Evolutionary conservation across 2,113 vertebrate genomes (phyloP), one percentile per base, ranked within the genome.

Genomic region (Rhinoderma darwinii): DNA sequence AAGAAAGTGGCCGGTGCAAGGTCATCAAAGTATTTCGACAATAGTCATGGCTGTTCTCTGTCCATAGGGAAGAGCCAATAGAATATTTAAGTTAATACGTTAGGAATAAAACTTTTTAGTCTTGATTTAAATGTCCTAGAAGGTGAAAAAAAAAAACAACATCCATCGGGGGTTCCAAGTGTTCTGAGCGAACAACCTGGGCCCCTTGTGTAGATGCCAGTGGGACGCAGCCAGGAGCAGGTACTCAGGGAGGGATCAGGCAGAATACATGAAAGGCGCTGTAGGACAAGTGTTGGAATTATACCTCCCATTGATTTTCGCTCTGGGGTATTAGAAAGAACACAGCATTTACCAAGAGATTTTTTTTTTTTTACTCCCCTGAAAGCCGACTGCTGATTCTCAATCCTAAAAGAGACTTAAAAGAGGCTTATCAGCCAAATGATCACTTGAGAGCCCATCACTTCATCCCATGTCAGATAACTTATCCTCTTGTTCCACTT

Each of bases 281-380:
- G 91, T 89, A 90, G 92, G 94, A 96, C 96, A 95, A 95, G 94
- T 93, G 90, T 93, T 94, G 94, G 96, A 95, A 96, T 97, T 96
- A 97, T 97, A 96, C 96, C 91, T 94, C 92, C 94, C 96, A 98
- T 96, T 97, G 97, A 99, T 97, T 98, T 97, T 96, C 93, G 93
- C 96, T 97, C 96, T 95, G 95, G 96, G 96, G 96, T 97, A 97
- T 97, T 96, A 97, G 93, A 96, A 94, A 96, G 94, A 96, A 97
- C 95, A 95, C 93, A 91, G 93, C 93, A 93, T 96, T 98, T 97
- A 98, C 97, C 96, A 95, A 95, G 94, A 96, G 95, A 93, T 93
- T 95, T 92, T 86, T 78, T 56, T 44, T 27, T 70, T 72, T 30
- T n/a, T 15, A 68, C 50, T 39, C 92, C 92, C 91, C 92, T 93